A percentile compares a stretch with the other conserved stretches of the same genome.
These are phyloP conservation scores for Tachina lurida DNA, from an alignment of 2,888 invertebrate species.

Conservation along the genomic window DNA sequence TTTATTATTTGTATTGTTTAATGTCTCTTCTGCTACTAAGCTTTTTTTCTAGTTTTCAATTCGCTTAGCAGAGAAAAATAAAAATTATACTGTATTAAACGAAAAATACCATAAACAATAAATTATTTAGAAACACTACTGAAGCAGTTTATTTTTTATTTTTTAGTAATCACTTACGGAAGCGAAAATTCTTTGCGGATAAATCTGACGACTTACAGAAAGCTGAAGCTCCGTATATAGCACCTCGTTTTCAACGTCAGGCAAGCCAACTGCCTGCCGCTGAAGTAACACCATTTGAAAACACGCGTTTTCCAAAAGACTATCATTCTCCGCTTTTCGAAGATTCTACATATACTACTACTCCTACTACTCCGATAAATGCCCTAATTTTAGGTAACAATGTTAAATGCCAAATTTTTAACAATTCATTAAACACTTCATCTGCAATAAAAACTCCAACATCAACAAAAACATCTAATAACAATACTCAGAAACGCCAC, in stretches of 20 bases:
- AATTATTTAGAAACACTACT: background rate
- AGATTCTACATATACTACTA: background rate
- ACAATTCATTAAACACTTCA: constrained; percentile 16
- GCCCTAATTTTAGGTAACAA: constrained; percentile 22
- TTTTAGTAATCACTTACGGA: constrained; percentile 32
- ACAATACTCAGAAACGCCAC: constrained; percentile 12
- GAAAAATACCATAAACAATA: background rate
- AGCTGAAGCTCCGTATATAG: background rate
- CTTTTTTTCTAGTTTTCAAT: too few species aligned
- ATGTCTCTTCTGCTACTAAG: too few species aligned
- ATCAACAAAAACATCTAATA: constrained; percentile 14
- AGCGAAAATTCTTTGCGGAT: constrained; percentile 27
- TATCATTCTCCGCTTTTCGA: background rate
- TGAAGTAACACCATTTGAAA: background rate
- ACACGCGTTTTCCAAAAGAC: background rate
- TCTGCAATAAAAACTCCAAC: constrained; percentile 1
- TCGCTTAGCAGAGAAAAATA: too few species aligned
- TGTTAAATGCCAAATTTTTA: constrained; percentile 47
- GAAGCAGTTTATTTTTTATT: background rate
- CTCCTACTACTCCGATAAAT: background rate
- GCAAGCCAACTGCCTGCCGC: background rate
- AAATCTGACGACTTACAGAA: background rate
- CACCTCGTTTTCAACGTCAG: background rate
- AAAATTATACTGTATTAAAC: background rate
- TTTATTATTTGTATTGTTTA: too few species aligned